A percentile compares a stretch with the other conserved stretches of the same genome.
Conservation (phyloP, 2,113 vertebrate genomes). For the Eptesicus fuscus region DNA sequence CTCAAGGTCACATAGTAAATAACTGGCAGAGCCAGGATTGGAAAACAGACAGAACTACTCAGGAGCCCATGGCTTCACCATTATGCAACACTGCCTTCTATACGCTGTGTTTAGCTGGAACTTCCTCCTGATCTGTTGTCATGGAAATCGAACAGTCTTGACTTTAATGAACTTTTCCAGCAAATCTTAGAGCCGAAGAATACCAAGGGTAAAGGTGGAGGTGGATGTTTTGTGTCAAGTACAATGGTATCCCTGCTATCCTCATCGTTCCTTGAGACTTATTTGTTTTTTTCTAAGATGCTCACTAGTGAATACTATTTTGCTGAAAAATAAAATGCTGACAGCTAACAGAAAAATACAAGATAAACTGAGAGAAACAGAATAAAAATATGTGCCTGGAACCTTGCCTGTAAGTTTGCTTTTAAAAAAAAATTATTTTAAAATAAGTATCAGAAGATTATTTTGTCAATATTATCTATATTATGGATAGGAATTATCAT, state of each 20-base stretch:
- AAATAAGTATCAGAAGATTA: not conserved
- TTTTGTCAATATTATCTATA: not conserved
- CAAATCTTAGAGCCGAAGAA: not conserved
- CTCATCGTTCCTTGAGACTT: not conserved
- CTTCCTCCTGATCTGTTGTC: not conserved
- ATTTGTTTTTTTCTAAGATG: not conserved
- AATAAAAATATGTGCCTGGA: not conserved
- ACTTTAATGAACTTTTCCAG: not conserved
- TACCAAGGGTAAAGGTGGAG: not conserved
- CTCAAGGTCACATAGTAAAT: not conserved
- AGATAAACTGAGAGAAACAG: not conserved
- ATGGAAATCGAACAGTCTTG: not conserved
- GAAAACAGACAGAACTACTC: not conserved
- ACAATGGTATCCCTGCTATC: not conserved
- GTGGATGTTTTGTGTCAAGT: not conserved
- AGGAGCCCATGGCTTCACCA: not conserved
- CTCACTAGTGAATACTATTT: not conserved
- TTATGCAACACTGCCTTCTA: fast-evolving
- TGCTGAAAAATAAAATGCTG: not conserved
- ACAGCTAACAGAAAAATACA: not conserved
- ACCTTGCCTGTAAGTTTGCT: not conserved
- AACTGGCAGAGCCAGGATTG: not conserved
- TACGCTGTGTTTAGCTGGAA: fast-evolving
- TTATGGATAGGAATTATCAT: not conserved
- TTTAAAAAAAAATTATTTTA: not conserved